Base-by-base conservation (phyloP, 2,797 vertebrate genomes). In the Apodemus agrarius region DNA sequence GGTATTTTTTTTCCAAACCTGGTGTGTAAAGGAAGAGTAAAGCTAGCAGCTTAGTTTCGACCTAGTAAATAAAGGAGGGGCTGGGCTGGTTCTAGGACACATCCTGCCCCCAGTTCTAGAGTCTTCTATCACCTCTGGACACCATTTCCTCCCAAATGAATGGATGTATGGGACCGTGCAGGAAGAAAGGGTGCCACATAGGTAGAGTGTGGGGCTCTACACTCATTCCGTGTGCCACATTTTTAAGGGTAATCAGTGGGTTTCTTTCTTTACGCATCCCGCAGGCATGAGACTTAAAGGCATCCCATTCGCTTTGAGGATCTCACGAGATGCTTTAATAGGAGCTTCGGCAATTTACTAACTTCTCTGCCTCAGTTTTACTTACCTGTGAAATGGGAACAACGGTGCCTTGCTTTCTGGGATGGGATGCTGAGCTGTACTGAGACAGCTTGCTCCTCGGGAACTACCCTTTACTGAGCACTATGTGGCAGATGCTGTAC, bases 321-420 rank as follows among this genome's bases (percentile, higher is more conserved):
- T 2, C 49, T 54, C 52, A 59, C n/a, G 69, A 54, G 24, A 6
- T 21, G 13, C 19, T 59, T 74, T 26, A 57, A 46, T 46, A 54
- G 69, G 49, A 16, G 43, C 8, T 76, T 24, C 22, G 8, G 72
- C 72, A 13, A 14, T 34, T 43, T n/a, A 13, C 7, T 14, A 52
- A 69, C 12, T 1, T 52, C 81, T 40, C 81, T 24, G 7, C 52
- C 93, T 97, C 59, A 1, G 43, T 1, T 81, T 94, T 65, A 57
- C 91, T 63, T 81, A 9, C 31, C 63, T 72, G 83, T 13, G 26
- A 72, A 83, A 75, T 79, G 17, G 10, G 13, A 52, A n/a, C 2
- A 37, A 19, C 0, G 13, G 43, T 0, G 5, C 37, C 54, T 26
- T 24, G 26, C n/a, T 59, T 14, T 24, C 8, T 0, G 24, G 19